Conservation (phyloP, 2,888 invertebrate genomes). For the Apamea crenata region DNA sequence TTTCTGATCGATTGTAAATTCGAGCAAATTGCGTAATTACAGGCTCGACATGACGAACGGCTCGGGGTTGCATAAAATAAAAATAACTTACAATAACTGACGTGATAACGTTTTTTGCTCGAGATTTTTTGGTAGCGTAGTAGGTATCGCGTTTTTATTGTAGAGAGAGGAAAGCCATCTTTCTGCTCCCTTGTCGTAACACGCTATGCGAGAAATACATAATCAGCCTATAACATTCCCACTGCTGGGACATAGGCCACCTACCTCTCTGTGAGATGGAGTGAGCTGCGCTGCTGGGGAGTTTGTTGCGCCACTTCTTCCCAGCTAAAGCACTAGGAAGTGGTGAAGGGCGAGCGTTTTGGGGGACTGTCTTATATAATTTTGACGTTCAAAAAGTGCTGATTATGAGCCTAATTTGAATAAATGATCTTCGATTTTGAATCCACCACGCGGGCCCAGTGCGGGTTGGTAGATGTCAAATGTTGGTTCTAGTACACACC, state of each 20-base stretch:
- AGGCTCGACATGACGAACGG: conserved; percentile 62
- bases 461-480: background rate
- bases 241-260: background rate
- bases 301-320: too few species aligned
- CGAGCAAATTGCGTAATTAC: conserved; percentile 77
- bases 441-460: too few species aligned
- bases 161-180: background rate
- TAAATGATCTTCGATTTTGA: too few species aligned
- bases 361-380: too few species aligned
- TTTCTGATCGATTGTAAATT: conserved; percentile 74
- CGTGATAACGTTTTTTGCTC: conserved; percentile 51
- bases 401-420: too few species aligned
- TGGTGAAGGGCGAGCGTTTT: too few species aligned
- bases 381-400: too few species aligned
- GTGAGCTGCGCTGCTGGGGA: background rate
- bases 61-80: conserved; percentile 62
- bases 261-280: background rate
- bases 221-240: background rate
- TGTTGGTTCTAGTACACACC: background rate
- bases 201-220: background rate
- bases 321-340: too few species aligned
- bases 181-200: background rate
- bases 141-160: conserved; percentile 7
- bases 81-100: conserved; percentile 56
- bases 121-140: conserved; percentile 22